phyloP scores from a whole-genome alignment of 2,113 vertebrate species.

The Antigone vipio region DNA sequence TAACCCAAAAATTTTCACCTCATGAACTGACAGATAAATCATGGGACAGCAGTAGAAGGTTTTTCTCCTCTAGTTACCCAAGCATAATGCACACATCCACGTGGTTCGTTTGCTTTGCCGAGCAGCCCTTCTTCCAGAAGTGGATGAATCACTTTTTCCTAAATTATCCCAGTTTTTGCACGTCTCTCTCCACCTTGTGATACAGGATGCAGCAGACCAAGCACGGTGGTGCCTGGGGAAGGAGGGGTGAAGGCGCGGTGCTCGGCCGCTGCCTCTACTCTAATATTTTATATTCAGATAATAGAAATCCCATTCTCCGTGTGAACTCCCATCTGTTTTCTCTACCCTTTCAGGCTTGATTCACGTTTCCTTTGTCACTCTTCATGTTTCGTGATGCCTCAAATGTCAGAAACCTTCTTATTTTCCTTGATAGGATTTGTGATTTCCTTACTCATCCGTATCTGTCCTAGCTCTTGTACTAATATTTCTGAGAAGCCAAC shows the following conservation, averaged over 20 bases:
- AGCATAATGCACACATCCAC: accelerated
- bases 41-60: background rate
- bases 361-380: background rate
- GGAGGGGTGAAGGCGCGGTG: background rate
- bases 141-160: background rate
- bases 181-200: accelerated
- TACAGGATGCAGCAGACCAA: background rate
- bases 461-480: constrained; percentile 11
- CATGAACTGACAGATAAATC: background rate
- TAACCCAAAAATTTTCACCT: background rate
- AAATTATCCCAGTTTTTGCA: background rate
- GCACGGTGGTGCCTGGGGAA: background rate
- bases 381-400: background rate
- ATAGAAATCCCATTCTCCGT: background rate
- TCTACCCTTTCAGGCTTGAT: background rate
- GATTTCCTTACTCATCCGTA: constrained; percentile 46
- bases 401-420: constrained; percentile 8
- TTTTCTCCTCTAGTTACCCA: background rate
- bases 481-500: constrained; percentile 10
- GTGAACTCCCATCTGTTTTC: background rate
- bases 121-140: background rate
- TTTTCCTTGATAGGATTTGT: background rate
- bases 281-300: background rate
- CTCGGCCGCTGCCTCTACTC: background rate
- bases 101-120: background rate